These are phyloP conservation scores for Anoplopoma fimbria DNA, from an alignment of 2,113 vertebrate genomes.

Conservation along the genomic window DNA sequence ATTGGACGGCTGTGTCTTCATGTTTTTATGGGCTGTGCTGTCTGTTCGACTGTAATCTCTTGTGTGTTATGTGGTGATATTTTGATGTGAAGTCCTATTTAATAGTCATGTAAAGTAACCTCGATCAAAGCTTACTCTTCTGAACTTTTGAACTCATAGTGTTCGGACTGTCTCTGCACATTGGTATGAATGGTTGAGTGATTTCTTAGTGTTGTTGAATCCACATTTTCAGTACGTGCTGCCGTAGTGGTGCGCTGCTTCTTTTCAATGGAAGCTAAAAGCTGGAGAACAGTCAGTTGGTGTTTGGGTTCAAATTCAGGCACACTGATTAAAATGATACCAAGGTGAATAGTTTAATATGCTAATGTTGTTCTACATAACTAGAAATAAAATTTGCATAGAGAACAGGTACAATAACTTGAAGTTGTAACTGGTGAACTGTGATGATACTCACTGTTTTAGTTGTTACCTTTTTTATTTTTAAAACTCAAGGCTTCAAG, in stretches of 20 bases:
- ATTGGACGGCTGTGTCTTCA: background rate
- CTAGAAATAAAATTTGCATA: too few relatives aligned
- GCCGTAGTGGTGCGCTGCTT: background rate
- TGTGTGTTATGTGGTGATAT: background rate
- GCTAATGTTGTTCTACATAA: too few relatives aligned
- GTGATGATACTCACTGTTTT: too few relatives aligned
- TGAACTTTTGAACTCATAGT: too few relatives aligned
- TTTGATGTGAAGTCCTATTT: background rate
- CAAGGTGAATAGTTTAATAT: too few relatives aligned
- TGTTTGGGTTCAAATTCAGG: too few relatives aligned
- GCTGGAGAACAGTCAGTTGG: too few relatives aligned
- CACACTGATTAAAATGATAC: too few relatives aligned
- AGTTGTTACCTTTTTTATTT: too few relatives aligned
- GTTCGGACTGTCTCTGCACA: too few relatives aligned
- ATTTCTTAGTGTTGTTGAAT: background rate
- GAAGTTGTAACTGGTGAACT: too few relatives aligned
- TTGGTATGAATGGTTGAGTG: background rate
- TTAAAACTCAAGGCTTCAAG: background rate
- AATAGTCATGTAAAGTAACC: background rate
- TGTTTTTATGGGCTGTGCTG: background rate
- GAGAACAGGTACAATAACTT: too few relatives aligned
- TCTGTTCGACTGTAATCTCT: background rate
- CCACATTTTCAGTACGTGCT: background rate
- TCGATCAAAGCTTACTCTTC: background rate
- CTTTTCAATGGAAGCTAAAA: background rate